A percentile compares a stretch with the other conserved stretches of the same genome.
These are phyloP conservation scores for Aphelinus atriplicis DNA, from an alignment of 1,140 invertebrate species.

Conservation along the genomic window DNA sequence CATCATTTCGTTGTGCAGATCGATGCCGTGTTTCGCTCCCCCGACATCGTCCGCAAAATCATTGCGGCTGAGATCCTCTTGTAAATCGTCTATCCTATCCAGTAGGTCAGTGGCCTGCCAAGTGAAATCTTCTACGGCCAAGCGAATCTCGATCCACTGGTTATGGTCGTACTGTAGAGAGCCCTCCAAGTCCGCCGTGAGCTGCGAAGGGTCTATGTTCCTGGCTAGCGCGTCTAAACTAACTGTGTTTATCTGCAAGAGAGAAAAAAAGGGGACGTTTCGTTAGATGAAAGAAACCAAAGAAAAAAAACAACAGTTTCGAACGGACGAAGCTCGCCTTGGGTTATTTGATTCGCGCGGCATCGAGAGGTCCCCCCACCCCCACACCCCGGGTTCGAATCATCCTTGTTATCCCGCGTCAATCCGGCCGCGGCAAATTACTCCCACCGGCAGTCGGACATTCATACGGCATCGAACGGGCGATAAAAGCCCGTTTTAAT, in stretches of 20 bases:
- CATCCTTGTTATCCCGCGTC: no score
- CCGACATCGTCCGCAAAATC: slow-evolving; percentile 93
- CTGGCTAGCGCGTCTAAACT: slow-evolving; percentile 93
- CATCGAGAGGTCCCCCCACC: no score
- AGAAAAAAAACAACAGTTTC: no score
- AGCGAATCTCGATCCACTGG: slow-evolving; percentile 94
- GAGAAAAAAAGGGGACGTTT: no score
- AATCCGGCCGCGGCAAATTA: no score
- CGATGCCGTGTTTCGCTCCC: slow-evolving; percentile 88
- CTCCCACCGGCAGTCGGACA: no score
- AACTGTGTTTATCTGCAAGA: slow-evolving; percentile 88
- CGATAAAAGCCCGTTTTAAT: no score
- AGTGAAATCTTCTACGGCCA: slow-evolving; percentile 93
- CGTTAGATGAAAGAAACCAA: no score
- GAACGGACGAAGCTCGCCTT: no score
- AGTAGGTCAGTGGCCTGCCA: slow-evolving; percentile 94
- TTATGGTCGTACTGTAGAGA: slow-evolving; percentile 94
- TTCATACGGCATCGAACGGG: no score
- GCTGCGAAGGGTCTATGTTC: slow-evolving; percentile 89
- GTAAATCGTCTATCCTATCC: slow-evolving; percentile 89
- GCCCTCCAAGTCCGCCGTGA: slow-evolving; percentile 94
- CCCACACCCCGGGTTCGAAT: no score
- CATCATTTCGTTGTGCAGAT: slow-evolving; percentile 93
- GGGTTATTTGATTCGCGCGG: no score
- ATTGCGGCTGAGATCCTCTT: slow-evolving; percentile 89